Percentiles rank a stretch among this genome's conserved stretches.
Conservation (phyloP, 2,888 invertebrate genomes). For the Drosophila percnosoma region DNA sequence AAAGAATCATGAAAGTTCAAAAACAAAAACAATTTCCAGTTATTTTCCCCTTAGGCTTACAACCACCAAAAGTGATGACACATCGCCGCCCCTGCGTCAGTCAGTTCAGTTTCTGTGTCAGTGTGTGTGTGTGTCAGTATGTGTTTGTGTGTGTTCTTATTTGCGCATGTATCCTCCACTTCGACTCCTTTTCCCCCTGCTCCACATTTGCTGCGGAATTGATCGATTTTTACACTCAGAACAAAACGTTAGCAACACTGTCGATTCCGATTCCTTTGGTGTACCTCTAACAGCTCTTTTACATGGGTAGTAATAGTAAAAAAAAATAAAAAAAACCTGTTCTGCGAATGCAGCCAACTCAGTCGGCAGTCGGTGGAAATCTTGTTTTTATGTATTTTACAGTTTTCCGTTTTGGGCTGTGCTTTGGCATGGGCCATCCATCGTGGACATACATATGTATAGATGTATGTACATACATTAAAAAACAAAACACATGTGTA, state of each 20-base stretch:
- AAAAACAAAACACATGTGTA: conserved; percentile 41
- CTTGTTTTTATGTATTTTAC: conserved; percentile 66
- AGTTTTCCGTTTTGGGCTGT: conserved; percentile 69
- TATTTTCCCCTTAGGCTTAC: conserved; percentile 43
- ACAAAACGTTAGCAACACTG: conserved; percentile 33
- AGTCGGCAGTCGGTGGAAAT: conserved; percentile 44
- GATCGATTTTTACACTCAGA: conserved; percentile 73
- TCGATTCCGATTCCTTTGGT: conserved; percentile 49
- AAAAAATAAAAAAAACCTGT: conserved; percentile 69
- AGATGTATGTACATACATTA: conserved; percentile 11
- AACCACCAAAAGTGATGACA: conserved; percentile 73
- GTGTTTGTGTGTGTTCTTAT: conserved; percentile 20
- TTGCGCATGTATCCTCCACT: conserved; percentile 72
- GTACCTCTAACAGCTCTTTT: conserved; percentile 45
- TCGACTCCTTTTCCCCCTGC: conserved; percentile 37
- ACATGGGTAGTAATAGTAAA: conserved; percentile 39
- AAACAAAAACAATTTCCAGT: conserved; percentile 49
- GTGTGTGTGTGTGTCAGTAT: conserved; percentile 38
- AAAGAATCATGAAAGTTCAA: conserved; percentile 20
- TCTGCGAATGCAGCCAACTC: conserved; percentile 64
- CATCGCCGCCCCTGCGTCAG: conserved; percentile 63
- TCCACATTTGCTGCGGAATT: conserved; percentile 31
- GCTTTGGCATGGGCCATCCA: conserved; percentile 63
- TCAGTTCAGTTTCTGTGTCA: conserved; percentile 36
- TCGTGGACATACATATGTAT: conserved; percentile 11